phyloP scores from a whole-genome alignment of 1,140 invertebrate species.

The Monomorium pharaonis region DNA sequence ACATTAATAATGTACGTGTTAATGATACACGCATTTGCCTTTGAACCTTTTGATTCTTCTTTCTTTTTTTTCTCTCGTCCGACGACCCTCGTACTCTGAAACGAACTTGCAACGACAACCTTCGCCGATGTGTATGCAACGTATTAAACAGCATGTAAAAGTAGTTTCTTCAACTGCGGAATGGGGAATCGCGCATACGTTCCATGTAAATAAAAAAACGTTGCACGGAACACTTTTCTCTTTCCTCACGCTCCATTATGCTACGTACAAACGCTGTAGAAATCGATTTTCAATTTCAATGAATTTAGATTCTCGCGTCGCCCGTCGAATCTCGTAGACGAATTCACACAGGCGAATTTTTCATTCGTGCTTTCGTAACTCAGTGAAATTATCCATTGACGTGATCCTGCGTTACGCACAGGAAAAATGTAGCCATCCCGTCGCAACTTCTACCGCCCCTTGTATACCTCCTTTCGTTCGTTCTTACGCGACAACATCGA shows the following conservation, averaged over 20 bases:
- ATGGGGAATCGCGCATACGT: background rate
- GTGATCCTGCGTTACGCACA: background rate
- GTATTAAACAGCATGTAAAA: background rate
- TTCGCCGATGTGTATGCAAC: constrained; percentile 1
- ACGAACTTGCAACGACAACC: background rate
- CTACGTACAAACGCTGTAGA: background rate
- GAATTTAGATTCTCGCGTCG: background rate
- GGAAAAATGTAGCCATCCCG: constrained; percentile 16
- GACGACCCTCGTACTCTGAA: constrained; percentile 36
- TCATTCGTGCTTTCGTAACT: background rate
- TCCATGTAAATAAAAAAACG: background rate
- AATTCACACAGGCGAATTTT: background rate
- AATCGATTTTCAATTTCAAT: constrained; percentile 8
- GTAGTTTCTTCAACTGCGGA: background rate
- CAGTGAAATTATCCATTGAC: background rate
- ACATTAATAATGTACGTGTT: background rate
- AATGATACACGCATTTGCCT: constrained; percentile 73
- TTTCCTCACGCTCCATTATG: background rate
- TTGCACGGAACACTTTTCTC: constrained; percentile 14
- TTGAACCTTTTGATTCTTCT: constrained; percentile 66
- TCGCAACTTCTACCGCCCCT: background rate
- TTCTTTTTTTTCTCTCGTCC: background rate
- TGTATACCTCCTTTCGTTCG: background rate
- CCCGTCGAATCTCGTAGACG: background rate
- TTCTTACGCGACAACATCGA: background rate